phyloP scores from a whole-genome alignment of 2,797 vertebrate species.

The Bradypodion ventrale region DNA sequence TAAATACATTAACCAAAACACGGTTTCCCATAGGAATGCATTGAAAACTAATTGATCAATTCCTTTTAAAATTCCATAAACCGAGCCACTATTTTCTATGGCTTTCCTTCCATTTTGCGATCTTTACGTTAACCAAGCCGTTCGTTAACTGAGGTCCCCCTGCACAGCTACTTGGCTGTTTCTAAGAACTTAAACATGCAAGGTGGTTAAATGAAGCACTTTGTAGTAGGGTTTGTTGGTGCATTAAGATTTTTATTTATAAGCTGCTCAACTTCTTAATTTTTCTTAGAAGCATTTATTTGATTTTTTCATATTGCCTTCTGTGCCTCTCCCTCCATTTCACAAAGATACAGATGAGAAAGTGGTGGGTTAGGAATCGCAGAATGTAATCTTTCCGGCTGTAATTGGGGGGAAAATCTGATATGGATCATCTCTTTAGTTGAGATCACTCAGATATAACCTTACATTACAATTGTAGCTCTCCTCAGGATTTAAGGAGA shows the following conservation, averaged over 20 bases:
- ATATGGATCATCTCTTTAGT: not conserved
- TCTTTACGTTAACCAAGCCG: too few relatives aligned
- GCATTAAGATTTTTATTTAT: conserved; percentile 22
- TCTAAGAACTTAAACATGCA: not conserved
- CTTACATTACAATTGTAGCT: not conserved
- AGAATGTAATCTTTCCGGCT: too few relatives aligned
- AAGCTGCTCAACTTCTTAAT: not conserved
- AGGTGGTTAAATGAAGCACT: not conserved
- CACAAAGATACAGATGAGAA: not conserved
- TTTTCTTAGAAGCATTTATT: not conserved
- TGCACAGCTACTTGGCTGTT: conserved; percentile 6
- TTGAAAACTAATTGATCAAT: too few relatives aligned
- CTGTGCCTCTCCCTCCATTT: not conserved
- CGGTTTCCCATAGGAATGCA: too few relatives aligned
- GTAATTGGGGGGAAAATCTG: not conserved
- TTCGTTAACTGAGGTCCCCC: too few relatives aligned
- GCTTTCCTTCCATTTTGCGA: too few relatives aligned
- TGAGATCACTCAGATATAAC: not conserved
- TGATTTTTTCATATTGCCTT: not conserved
- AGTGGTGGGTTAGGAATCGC: not conserved
- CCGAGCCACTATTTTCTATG: too few relatives aligned
- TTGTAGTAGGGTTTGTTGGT: conserved; percentile 15
- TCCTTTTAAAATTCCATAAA: too few relatives aligned
- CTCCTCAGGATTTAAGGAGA: not conserved
- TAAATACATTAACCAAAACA: too few relatives aligned